phyloP scores from a whole-genome alignment of 2,888 invertebrate genomes.

The Hoplodrina blanda region DNA sequence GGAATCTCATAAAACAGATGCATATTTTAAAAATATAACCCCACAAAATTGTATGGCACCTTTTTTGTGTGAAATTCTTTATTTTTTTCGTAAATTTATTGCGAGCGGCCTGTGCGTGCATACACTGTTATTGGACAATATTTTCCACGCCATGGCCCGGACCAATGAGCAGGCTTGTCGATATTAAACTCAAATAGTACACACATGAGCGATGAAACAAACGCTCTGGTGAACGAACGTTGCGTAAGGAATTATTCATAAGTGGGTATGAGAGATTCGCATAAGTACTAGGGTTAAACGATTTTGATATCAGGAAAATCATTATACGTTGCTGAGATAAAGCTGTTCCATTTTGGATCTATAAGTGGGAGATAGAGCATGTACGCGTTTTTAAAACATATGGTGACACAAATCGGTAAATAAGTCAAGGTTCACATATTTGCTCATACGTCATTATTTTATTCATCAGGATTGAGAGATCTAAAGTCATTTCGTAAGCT shows the following conservation, averaged over 20 bases:
- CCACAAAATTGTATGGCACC: constrained; percentile 44
- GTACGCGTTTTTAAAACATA: not conserved
- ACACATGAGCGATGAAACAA: constrained; percentile 57
- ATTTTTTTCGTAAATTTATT: constrained; percentile 58
- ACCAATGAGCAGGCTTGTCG: constrained; percentile 60
- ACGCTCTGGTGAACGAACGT: constrained; percentile 40
- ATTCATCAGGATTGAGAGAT: not conserved
- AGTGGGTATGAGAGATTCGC: constrained; percentile 26
- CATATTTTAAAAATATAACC: constrained; percentile 39
- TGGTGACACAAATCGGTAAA: not conserved
- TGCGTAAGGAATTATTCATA: constrained; percentile 54
- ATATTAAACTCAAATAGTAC: constrained; percentile 56
- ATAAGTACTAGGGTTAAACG: constrained; percentile 19
- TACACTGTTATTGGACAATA: constrained; percentile 62
- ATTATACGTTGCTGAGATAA: not conserved
- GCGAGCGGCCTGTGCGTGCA: constrained; percentile 57
- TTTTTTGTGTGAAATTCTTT: constrained; percentile 41
- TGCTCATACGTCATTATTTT: not conserved
- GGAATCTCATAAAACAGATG: constrained; percentile 55
- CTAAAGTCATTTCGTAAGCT: not conserved
- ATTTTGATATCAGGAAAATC: constrained; percentile 5
- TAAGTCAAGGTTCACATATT: not conserved
- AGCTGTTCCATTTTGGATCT: not conserved
- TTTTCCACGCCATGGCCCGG: constrained; percentile 49
- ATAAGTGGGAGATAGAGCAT: not conserved